Evolutionary conservation across 1,140 invertebrate species (phyloP).

Genomic region (Oryzaephilus surinamensis): DNA sequence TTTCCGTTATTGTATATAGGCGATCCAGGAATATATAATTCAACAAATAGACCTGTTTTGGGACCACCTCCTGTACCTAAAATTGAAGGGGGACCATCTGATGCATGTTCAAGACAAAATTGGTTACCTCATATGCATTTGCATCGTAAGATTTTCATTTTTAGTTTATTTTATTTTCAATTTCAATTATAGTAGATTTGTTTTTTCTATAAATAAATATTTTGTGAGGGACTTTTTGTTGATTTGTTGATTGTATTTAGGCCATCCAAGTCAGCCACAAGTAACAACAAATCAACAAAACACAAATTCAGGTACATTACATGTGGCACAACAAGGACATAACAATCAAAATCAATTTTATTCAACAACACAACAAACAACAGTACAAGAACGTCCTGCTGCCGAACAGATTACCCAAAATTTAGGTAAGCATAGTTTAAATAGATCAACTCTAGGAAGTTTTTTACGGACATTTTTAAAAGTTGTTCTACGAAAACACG

Average conservation of each 20-base stretch:
- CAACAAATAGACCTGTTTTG: conserved; percentile 36
- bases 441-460: too few relatives aligned
- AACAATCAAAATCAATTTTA: conserved; percentile 25
- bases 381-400: conserved; percentile 14
- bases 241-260: too few relatives aligned
- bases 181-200: not conserved
- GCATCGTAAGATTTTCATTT: conserved; percentile 54
- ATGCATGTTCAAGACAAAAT: conserved; percentile 39
- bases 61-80: conserved; percentile 39
- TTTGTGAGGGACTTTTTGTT: too few relatives aligned
- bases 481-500: not conserved
- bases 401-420: conserved; percentile 18
- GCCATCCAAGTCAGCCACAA: not conserved
- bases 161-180: conserved; percentile 33
- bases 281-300: conserved; percentile 10
- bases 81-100: conserved; percentile 39
- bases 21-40: conserved; percentile 40
- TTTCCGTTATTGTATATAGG: conserved; percentile 33
- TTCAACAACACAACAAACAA: conserved; percentile 11
- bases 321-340: conserved; percentile 15
- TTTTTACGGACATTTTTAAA: too few relatives aligned
- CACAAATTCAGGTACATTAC: conserved; percentile 9
- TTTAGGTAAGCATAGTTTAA: conserved; percentile 22
- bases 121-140: conserved; percentile 47
- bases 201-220: too few relatives aligned